Percentiles rank a stretch among this genome's conserved stretches.
Evolutionary conservation across 1,140 invertebrate genomes (phyloP).

Genomic region (Gonatopus flavifemur): DNA sequence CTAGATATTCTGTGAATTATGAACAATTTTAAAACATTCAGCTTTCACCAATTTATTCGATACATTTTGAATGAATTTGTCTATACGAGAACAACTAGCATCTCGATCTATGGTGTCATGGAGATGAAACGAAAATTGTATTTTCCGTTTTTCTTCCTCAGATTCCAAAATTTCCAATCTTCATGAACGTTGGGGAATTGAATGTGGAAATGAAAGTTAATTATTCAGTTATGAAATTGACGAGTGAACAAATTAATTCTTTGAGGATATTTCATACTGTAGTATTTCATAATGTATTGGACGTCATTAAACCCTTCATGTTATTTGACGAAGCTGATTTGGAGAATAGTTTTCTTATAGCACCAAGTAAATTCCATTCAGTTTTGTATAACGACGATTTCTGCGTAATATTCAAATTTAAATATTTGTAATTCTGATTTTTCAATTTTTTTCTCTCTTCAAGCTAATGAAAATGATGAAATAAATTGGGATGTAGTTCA

Average conservation of each 20-base stretch:
- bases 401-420: slow-evolving; percentile 2
- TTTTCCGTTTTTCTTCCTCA: slow-evolving; percentile 35
- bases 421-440: not conserved
- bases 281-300: slow-evolving; percentile 72
- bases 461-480: slow-evolving; percentile 36
- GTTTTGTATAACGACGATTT: not conserved
- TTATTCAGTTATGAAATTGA: slow-evolving; percentile 57
- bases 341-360: slow-evolving; percentile 74
- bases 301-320: slow-evolving; percentile 77
- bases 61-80: too few relatives aligned
- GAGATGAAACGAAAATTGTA: too few relatives aligned
- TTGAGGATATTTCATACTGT: slow-evolving; percentile 63
- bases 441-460: slow-evolving; percentile 9
- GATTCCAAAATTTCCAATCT: slow-evolving; percentile 83
- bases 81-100: too few relatives aligned
- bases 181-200: slow-evolving; percentile 80
- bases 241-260: slow-evolving; percentile 57
- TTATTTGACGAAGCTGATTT: slow-evolving; percentile 66
- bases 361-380: slow-evolving; percentile 69
- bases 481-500: slow-evolving; percentile 70
- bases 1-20: slow-evolving; percentile 8
- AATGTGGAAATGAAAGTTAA: slow-evolving; percentile 64
- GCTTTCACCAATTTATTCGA: too few relatives aligned
- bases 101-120: too few relatives aligned
- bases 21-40: too few relatives aligned